Conservation (phyloP, 2,797 vertebrate species). For the Brachyalestes nurse region DNA sequence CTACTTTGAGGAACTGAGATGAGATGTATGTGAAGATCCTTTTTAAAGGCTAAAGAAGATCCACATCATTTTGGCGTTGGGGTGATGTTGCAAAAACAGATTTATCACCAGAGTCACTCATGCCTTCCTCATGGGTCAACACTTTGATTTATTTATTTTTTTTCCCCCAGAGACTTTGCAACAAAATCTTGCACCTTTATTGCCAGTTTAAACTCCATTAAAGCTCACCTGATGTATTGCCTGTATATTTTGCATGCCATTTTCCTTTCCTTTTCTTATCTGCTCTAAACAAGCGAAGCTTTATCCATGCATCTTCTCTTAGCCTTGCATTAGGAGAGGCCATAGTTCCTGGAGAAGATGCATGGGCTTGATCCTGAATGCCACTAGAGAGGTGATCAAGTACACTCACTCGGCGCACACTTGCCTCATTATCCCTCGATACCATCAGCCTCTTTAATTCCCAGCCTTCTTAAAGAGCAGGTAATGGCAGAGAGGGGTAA, state of each 20-base stretch:
- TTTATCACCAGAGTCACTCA: neutral
- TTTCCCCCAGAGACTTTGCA: neutral
- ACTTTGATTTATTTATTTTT: neutral
- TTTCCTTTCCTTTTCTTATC: conserved; percentile 36
- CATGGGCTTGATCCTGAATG: conserved; percentile 66
- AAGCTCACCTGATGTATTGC: conserved; percentile 22
- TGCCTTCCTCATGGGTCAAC: neutral
- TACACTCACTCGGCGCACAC: conserved; percentile 84
- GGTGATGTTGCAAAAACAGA: neutral
- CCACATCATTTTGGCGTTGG: too few relatives aligned
- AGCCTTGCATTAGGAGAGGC: conserved; percentile 47
- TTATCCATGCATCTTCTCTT: conserved; percentile 47
- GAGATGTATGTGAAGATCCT: too few relatives aligned
- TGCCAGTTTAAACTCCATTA: conserved; percentile 28
- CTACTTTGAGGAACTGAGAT: too few relatives aligned
- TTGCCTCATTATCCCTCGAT: conserved; percentile 90
- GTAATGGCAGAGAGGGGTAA: conserved; percentile 96
- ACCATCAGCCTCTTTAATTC: conserved; percentile 94
- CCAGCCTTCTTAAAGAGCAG: conserved; percentile 97
- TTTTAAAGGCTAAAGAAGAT: too few relatives aligned
- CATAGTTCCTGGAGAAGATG: conserved; percentile 67
- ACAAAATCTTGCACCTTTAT: neutral
- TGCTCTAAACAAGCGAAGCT: conserved; percentile 43
- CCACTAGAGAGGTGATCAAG: conserved; percentile 84
- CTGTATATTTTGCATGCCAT: conserved; percentile 35